A percentile compares a stretch with the other conserved stretches of the same genome.
Conservation (phyloP, 2,113 vertebrate genomes). For the Misgurnus anguillicaudatus region DNA sequence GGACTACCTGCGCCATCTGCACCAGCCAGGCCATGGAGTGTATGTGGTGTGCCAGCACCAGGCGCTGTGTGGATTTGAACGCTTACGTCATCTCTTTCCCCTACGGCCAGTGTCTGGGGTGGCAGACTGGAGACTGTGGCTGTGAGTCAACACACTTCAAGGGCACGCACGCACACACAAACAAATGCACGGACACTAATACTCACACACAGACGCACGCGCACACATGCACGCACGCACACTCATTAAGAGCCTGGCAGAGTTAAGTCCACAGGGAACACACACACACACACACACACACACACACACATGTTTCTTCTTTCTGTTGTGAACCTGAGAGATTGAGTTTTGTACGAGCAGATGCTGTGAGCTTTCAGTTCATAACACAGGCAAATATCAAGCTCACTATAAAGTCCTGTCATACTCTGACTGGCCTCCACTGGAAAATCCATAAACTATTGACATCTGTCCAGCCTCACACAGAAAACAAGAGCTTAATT, state of each 20-base stretch:
- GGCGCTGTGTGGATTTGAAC: conserved; percentile 90
- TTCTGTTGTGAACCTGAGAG: conserved; percentile 34
- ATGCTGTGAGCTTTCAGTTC: conserved; percentile 21
- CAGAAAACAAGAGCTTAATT: background rate
- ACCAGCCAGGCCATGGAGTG: conserved; percentile 93
- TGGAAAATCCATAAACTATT: conserved; percentile 37
- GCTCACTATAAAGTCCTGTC: conserved; percentile 29
- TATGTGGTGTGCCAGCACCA: conserved; percentile 94
- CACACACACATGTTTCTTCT: too few relatives aligned
- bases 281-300: too few relatives aligned
- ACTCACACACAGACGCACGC: too few relatives aligned
- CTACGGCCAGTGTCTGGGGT: conserved; percentile 96
- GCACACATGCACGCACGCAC: background rate
- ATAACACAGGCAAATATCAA: conserved; percentile 28
- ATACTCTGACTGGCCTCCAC: conserved; percentile 4
- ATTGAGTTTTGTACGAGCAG: conserved; percentile 32
- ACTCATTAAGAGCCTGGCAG: background rate
- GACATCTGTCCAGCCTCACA: conserved; percentile 19
- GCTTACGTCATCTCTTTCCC: conserved; percentile 97
- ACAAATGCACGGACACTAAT: too few relatives aligned
- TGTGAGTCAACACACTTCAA: conserved; percentile 75
- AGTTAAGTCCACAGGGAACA: background rate
- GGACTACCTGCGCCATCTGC: conserved; percentile 87
- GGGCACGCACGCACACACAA: background rate
- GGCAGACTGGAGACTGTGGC: conserved; percentile 92